These are phyloP conservation scores for Drosophila hamatofila DNA, from an alignment of 2,888 invertebrate species.

Conservation along the genomic window DNA sequence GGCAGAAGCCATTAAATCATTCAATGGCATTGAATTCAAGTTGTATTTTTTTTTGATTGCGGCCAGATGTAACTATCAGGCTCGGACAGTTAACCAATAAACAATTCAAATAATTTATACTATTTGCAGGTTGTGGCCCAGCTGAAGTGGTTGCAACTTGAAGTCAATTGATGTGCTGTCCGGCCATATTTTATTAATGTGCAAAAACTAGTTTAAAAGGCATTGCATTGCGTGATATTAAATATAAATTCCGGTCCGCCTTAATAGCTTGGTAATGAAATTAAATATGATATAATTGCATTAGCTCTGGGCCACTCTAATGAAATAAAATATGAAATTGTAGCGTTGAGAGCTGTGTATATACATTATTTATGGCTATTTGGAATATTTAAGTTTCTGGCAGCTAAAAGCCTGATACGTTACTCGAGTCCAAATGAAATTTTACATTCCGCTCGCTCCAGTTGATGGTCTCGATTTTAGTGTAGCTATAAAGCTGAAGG, in stretches of 20 bases:
- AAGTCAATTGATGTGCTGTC: conserved; percentile 7
- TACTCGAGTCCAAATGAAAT: background rate
- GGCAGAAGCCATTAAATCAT: conserved; percentile 44
- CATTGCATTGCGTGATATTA: background rate
- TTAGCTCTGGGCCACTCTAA: background rate
- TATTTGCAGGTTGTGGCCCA: background rate
- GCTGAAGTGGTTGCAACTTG: conserved; percentile 1
- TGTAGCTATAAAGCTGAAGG: conserved; percentile 57
- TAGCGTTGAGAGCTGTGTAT: background rate
- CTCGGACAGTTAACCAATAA: conserved; percentile 38
- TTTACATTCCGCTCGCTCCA: background rate
- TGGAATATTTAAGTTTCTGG: conserved; percentile 4
- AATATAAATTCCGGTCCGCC: background rate
- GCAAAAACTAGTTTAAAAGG: no score
- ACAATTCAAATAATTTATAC: conserved; percentile 17
- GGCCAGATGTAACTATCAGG: conserved; percentile 7
- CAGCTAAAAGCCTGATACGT: background rate
- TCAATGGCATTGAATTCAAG: conserved; percentile 26
- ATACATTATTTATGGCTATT: conserved; percentile 7
- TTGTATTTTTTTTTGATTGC: background rate
- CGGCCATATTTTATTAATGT: background rate
- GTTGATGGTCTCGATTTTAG: conserved; percentile 44
- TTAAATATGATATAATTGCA: conserved; percentile 9
- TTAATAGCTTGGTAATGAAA: background rate
- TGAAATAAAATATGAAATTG: background rate